Percentiles rank a stretch among this genome's conserved stretches.
These are phyloP conservation scores for Dicyrtomina minuta DNA, from an alignment of 2,888 invertebrate genomes.

Conservation along the genomic window DNA sequence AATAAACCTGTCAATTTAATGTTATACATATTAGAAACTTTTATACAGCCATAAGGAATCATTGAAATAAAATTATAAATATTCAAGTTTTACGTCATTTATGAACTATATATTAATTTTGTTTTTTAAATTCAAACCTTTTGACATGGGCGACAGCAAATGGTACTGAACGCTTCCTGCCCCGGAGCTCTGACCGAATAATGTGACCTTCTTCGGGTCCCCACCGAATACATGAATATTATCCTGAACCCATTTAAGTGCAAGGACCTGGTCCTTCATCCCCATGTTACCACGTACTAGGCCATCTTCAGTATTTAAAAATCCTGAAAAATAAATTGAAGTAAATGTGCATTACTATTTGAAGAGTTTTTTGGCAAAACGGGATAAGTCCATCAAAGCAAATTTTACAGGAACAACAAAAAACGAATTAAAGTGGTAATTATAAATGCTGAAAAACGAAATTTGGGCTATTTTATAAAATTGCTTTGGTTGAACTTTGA, in stretches of 20 bases:
- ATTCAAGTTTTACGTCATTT: no score
- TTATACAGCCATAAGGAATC: no score
- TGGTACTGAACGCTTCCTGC: not conserved
- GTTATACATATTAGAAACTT: not conserved
- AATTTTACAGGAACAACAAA: no score
- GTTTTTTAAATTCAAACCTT: no score
- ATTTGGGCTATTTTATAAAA: no score
- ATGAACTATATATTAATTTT: no score
- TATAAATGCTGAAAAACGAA: no score
- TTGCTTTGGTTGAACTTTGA: no score
- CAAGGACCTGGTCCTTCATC: not conserved
- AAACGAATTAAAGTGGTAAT: no score
- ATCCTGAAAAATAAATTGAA: not conserved
- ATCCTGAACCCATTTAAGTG: not conserved
- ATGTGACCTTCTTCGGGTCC: not conserved
- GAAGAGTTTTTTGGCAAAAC: no score
- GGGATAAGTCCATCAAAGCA: no score
- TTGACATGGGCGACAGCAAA: not conserved
- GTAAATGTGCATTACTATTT: not conserved
- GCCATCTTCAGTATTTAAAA: constrained; percentile 4
- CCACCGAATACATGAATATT: not conserved
- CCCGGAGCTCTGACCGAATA: constrained; percentile 1
- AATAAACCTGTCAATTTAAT: not conserved
- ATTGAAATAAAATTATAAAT: no score
- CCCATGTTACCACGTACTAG: not conserved